phyloP scores from a whole-genome alignment of 2,888 invertebrate genomes.

The Hoplodrina blanda region DNA sequence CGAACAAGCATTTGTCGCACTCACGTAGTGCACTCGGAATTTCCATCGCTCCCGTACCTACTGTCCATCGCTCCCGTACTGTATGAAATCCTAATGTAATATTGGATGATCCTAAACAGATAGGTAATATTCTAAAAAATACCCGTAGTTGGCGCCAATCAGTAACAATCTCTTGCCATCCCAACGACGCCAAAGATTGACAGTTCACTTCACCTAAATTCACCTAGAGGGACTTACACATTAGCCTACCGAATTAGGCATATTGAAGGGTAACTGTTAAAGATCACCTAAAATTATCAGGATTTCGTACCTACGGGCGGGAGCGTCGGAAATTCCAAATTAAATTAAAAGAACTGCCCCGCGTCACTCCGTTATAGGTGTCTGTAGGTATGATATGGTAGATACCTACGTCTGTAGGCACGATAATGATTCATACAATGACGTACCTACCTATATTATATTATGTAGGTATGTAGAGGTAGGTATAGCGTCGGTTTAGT shows the following conservation, averaged over 20 bases:
- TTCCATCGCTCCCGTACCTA: too few relatives aligned
- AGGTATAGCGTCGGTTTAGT: constrained; percentile 66
- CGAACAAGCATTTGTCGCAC: too few relatives aligned
- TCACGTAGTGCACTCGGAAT: too few relatives aligned
- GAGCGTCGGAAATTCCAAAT: constrained; percentile 8
- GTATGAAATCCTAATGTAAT: too few relatives aligned
- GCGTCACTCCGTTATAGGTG: constrained; percentile 6
- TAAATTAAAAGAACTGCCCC: not conserved
- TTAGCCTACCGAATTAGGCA: too few relatives aligned
- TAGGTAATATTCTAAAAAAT: too few relatives aligned
- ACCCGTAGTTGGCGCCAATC: too few relatives aligned
- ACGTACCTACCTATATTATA: constrained; percentile 62
- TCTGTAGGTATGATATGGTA: not conserved
- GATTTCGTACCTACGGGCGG: not conserved
- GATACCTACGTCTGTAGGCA: constrained; percentile 40
- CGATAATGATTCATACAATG: constrained; percentile 68
- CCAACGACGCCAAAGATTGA: too few relatives aligned
- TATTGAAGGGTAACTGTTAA: not conserved
- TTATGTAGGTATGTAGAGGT: constrained; percentile 45
- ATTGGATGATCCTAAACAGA: too few relatives aligned
- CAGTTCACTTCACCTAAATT: too few relatives aligned
- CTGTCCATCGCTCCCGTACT: too few relatives aligned
- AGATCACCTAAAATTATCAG: not conserved
- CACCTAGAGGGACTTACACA: not conserved
- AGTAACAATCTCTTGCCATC: too few relatives aligned